Percentiles rank a stretch among this genome's conserved stretches.
Evolutionary conservation across 2,113 vertebrate species (phyloP).

Genomic region (Ceyx melanurus): DNA sequence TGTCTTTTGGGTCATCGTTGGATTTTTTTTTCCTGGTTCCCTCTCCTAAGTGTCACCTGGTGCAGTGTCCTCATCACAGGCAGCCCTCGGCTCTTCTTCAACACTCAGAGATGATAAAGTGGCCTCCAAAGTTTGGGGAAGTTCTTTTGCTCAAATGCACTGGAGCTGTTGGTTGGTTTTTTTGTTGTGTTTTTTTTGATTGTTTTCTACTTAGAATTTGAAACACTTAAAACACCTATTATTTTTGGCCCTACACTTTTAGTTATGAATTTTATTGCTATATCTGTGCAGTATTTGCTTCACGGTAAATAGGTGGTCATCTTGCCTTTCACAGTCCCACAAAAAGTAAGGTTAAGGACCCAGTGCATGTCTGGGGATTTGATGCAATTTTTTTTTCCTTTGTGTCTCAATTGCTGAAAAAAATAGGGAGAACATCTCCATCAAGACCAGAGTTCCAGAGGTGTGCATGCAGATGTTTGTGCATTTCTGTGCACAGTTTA

Average conservation of each 20-base stretch:
- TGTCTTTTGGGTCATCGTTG: not conserved
- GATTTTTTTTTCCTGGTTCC: not conserved
- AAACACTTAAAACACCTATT: not conserved
- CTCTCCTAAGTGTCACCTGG: rapidly evolving
- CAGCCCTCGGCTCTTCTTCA: rapidly evolving
- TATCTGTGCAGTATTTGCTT: not conserved
- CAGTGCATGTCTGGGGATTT: not conserved
- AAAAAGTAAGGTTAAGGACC: not conserved
- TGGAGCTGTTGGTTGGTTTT: not conserved
- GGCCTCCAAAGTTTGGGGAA: not conserved
- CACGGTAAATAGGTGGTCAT: not conserved
- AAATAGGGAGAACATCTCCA: not conserved
- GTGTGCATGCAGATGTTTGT: not conserved
- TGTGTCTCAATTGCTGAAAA: not conserved
- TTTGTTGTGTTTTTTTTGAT: not conserved
- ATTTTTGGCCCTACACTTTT: not conserved
- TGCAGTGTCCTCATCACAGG: rapidly evolving
- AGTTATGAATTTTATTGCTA: not conserved
- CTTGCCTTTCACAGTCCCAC: not conserved
- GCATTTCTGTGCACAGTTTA: not conserved
- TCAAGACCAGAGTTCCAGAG: not conserved
- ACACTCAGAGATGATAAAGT: rapidly evolving
- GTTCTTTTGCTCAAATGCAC: not conserved
- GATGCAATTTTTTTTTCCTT: not conserved
- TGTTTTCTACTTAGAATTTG: not conserved